Conservation (phyloP, 2,888 invertebrate species). For the Chamaedrilus cognettii region DNA sequence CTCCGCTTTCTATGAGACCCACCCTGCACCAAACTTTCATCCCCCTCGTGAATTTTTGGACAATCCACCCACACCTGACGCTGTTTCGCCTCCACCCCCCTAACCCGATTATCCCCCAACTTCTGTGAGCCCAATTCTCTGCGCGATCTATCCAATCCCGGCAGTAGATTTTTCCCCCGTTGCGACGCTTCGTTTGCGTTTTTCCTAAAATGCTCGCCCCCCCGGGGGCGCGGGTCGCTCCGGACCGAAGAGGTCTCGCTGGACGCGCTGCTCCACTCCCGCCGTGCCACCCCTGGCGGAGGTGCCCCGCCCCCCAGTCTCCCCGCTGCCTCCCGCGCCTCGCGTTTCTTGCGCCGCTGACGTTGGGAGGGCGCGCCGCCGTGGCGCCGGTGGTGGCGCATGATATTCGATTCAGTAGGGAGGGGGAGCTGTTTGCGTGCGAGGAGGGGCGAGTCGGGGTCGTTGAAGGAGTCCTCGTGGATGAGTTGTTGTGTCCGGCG, state of each 20-base stretch:
- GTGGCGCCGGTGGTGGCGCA: neutral
- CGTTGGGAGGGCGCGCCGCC: too few species aligned
- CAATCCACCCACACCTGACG: too few species aligned
- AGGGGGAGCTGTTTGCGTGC: slow-evolving; percentile 1
- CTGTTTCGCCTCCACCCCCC: too few species aligned
- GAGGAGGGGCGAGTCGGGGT: neutral
- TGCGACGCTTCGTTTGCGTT: too few species aligned
- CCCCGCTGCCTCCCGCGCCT: neutral
- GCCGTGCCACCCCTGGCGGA: neutral
- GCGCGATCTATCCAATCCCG: too few species aligned
- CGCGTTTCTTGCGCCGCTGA: neutral
- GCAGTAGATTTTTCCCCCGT: too few species aligned
- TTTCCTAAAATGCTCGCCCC: too few species aligned
- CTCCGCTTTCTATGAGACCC: neutral
- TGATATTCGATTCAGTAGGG: neutral
- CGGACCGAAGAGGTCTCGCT: slow-evolving; percentile 1
- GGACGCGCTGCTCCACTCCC: slow-evolving; percentile 2
- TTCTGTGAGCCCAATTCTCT: too few species aligned
- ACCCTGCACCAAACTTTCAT: too few species aligned
- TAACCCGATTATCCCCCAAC: neutral
- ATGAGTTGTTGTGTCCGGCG: too few species aligned
- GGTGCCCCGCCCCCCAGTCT: neutral
- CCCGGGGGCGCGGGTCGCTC: neutral
- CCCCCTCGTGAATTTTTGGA: too few species aligned
- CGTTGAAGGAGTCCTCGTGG: slow-evolving; percentile 7